Evolutionary conservation across 2,888 invertebrate genomes (phyloP).

Genomic region (Sipha maydis): DNA sequence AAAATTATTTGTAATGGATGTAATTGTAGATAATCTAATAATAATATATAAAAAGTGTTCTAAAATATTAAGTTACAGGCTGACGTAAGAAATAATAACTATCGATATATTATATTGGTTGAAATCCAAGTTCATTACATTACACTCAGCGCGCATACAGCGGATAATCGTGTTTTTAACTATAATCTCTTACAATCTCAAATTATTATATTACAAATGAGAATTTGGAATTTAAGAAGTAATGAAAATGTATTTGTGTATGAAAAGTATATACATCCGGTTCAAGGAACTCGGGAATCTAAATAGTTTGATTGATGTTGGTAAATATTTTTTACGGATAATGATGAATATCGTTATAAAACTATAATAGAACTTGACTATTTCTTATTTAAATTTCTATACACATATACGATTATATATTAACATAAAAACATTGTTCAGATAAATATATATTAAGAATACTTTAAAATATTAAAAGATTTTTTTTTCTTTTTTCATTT

Average conservation of each 20-base stretch:
- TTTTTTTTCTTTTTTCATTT: neutral
- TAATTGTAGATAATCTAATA: no score
- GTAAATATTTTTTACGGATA: neutral
- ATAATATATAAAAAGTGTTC: neutral
- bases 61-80: neutral
- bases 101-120: constrained; percentile 5
- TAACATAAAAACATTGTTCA: no score
- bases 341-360: constrained; percentile 1
- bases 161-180: neutral
- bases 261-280: constrained; percentile 33
- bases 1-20: constrained; percentile 37
- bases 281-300: constrained; percentile 28
- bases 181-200: constrained; percentile 39
- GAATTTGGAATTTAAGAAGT: neutral
- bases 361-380: neutral
- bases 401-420: no score
- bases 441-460: no score
- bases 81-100: neutral
- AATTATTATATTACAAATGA: neutral
- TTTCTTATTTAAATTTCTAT: constrained; percentile 5
- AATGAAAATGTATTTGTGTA: constrained; percentile 20
- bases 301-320: constrained; percentile 39
- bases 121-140: neutral
- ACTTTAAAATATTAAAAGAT: neutral
- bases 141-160: neutral